A percentile compares a stretch with the other conserved stretches of the same genome.
phyloP scores from a whole-genome alignment of 2,797 vertebrate species.

The Prunella strophiata region DNA sequence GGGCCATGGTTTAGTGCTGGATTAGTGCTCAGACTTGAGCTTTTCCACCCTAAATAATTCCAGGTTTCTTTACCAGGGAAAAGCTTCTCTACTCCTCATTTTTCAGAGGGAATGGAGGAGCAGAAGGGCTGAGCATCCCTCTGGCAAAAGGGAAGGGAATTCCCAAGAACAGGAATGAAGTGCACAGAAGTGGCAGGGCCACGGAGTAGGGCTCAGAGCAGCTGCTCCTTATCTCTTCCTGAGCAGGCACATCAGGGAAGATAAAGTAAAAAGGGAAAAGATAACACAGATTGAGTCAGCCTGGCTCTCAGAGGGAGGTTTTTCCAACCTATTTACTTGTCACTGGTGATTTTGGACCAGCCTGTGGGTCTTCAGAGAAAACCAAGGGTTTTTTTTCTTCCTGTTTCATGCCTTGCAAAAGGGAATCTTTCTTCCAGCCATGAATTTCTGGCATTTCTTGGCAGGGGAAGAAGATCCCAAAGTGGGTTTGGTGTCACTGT shows the following conservation, averaged over 20 bases:
- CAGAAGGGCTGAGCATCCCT: not conserved
- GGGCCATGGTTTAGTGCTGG: not conserved
- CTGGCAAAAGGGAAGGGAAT: not conserved
- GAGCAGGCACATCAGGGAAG: not conserved
- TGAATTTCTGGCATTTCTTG: not conserved
- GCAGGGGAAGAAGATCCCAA: not conserved
- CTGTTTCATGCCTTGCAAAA: not conserved
- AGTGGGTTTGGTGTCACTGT: fast-evolving
- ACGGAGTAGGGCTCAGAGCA: fast-evolving
- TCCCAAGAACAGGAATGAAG: not conserved
- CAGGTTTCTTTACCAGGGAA: not conserved
- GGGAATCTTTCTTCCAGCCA: not conserved
- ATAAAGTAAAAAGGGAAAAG: not conserved
- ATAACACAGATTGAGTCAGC: not conserved
- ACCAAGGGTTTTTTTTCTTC: not conserved
- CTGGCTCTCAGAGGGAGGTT: not conserved
- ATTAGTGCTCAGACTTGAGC: not conserved
- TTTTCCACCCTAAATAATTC: not conserved
- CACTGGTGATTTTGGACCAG: not conserved
- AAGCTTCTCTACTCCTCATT: fast-evolving
- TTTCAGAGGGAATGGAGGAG: not conserved
- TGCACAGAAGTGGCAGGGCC: not conserved
- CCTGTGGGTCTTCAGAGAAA: not conserved
- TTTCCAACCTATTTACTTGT: not conserved
- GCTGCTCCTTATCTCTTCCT: not conserved